Conservation (phyloP, 2,797 vertebrate genomes). For the Danio tinwini region DNA sequence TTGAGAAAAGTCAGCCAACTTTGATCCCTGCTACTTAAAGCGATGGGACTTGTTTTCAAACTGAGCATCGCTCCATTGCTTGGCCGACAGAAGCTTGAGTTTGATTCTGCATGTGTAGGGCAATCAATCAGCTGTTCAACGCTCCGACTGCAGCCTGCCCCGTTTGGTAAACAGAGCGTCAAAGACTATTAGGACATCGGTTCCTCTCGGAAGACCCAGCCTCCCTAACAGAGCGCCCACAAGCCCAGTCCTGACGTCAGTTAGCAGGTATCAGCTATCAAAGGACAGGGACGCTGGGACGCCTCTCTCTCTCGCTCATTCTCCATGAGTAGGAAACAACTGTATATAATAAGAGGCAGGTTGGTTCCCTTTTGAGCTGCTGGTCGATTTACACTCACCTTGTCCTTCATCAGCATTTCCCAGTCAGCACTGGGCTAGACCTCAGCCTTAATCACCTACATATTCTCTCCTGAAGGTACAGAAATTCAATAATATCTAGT, state of each 20-base stretch:
- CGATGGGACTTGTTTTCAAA: constrained; percentile 53
- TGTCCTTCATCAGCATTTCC: constrained; percentile 61
- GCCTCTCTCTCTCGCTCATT: constrained; percentile 21
- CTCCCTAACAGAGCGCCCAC: constrained; percentile 39
- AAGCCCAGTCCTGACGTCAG: constrained; percentile 34
- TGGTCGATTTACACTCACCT: constrained; percentile 56
- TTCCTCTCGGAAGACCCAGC: constrained; percentile 55
- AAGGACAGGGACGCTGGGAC: constrained; percentile 18
- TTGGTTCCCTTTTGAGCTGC: constrained; percentile 37
- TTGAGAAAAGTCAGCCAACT: constrained; percentile 30
- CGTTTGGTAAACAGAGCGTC: constrained; percentile 66
- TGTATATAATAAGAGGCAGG: constrained; percentile 44
- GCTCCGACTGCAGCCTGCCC: constrained; percentile 51
- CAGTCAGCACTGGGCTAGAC: constrained; percentile 50
- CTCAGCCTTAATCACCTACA: constrained; percentile 55
- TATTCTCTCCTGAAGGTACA: constrained; percentile 53
- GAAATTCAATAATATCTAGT: constrained; percentile 57
- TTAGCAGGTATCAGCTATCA: constrained; percentile 49
- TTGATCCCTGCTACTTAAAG: constrained; percentile 56
- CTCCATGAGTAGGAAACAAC: constrained; percentile 48
- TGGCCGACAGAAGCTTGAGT: constrained; percentile 45
- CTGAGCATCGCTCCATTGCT: constrained; percentile 31
- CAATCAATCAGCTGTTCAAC: constrained; percentile 66
- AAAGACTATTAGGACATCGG: constrained; percentile 63
- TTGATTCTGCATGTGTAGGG: constrained; percentile 57